Conservation (phyloP, 2,113 vertebrate genomes). For the Apodemus sylvaticus region DNA sequence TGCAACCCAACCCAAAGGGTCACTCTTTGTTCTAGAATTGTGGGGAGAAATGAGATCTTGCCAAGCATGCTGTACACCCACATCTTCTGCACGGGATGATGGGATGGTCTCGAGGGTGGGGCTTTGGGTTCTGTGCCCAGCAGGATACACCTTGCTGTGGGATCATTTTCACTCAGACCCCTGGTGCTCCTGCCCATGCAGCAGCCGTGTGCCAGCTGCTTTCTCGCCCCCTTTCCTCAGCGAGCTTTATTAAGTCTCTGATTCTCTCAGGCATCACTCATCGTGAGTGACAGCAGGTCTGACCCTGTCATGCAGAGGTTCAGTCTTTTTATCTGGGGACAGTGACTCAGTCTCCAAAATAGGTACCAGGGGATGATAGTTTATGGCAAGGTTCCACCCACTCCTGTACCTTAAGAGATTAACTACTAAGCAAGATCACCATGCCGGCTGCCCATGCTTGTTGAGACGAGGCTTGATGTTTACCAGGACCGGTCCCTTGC, state of each 20-base stretch:
- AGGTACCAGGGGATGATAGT: neutral
- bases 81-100: neutral
- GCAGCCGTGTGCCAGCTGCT: neutral
- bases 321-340: neutral
- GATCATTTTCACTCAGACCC: neutral
- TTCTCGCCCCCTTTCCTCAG: neutral
- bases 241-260: too few species aligned
- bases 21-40: neutral
- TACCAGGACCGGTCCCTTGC: accelerated
- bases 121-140: neutral
- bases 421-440: neutral
- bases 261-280: neutral
- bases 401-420: neutral
- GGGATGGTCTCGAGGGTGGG: neutral
- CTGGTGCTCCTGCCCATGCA: neutral
- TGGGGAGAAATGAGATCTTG: neutral
- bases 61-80: accelerated
- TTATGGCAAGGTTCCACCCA: neutral
- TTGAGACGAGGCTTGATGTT: neutral
- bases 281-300: neutral
- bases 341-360: neutral
- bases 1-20: neutral
- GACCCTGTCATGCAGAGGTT: neutral
- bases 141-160: accelerated
- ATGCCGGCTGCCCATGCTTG: neutral